Conservation (phyloP, 2,888 invertebrate species). For the Andrena bucephala region DNA sequence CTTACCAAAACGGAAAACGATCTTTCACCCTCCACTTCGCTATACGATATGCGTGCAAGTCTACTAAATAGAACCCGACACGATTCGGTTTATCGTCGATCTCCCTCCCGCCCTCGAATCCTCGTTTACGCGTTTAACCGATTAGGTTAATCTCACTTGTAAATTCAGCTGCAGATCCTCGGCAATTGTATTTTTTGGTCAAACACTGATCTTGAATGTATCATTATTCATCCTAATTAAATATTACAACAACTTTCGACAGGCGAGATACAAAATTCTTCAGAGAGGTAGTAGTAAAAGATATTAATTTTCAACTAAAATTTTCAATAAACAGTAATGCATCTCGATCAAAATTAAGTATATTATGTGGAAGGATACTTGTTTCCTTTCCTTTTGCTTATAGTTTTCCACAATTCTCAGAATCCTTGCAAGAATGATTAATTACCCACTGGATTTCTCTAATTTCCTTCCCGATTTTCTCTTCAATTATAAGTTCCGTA, state of each 20-base stretch:
- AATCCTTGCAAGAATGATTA: too few relatives aligned
- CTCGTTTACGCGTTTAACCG: conserved; percentile 72
- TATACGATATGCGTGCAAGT: conserved; percentile 39
- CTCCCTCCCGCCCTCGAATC: conserved; percentile 62
- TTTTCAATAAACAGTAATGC: too few relatives aligned
- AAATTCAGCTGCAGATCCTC: conserved; percentile 34
- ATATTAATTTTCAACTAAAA: too few relatives aligned
- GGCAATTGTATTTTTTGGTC: conserved; percentile 47
- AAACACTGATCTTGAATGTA: neutral
- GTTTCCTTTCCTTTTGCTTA: too few relatives aligned
- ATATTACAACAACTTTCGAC: neutral
- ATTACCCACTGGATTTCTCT: too few relatives aligned
- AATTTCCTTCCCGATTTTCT: too few relatives aligned
- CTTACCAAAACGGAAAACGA: conserved; percentile 30
- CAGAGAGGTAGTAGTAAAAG: too few relatives aligned
- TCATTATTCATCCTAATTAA: conserved; percentile 7
- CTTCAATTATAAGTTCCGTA: too few relatives aligned
- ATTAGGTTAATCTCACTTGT: conserved; percentile 74
- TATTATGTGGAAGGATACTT: too few relatives aligned
- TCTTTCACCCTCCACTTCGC: conserved; percentile 51
- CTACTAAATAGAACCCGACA: conserved; percentile 54
- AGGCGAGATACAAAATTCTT: neutral
- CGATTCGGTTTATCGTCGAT: conserved; percentile 71
- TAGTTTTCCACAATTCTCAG: too few relatives aligned
- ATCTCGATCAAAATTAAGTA: too few relatives aligned